Evolutionary conservation across 1,140 invertebrate species (phyloP), one percentile per base, ranked within the genome.

Genomic region (Drosophila prosaltans): DNA sequence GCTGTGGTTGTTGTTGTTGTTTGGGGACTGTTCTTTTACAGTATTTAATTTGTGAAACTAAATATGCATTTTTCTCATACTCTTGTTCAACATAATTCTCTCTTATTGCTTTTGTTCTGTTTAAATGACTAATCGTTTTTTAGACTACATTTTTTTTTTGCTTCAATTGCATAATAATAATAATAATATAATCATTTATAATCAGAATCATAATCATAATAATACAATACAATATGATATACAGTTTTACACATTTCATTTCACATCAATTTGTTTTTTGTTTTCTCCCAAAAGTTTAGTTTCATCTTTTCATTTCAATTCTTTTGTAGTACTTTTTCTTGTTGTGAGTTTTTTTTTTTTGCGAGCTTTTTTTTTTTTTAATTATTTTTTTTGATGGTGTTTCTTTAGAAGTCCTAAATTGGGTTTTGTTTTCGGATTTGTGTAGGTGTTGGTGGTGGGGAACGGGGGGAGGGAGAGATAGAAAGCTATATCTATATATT

Each of bases 111-210:
- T 48, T 48, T 48, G 21, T 24, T 48, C 7, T 24, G n/a, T 3
- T 45, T 78, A 72, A 82, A 74, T 75, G 80, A 83, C 80, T 88
- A 83, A 88, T 65, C 70, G 60, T 6, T 36, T 36, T 88, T 81
- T 88, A 88, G 66, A 69, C 83, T 88, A 86, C 80, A 30, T 30
- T 30, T 30, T 16, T 16, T 16, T 51, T 21, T 78, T 74, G 62
- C 55, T 73, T 78, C 70, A 60, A 68, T 67, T 59, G 32, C 32
- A 36, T 36, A 36, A 36, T 78, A 81, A 65, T 72, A 81, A 80
- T 64, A 73, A 36, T 7, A 36, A 6, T 36, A 36, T 36, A 36
- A 36, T 36, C 32, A 21, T 45, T 45, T 6, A 45, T 45, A 51
- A 51, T 51, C 21, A 51, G 45, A 51, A 51, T 51, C 21, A 51